Conservation (phyloP, 2,797 vertebrate species). For the Amblyraja radiata region DNA sequence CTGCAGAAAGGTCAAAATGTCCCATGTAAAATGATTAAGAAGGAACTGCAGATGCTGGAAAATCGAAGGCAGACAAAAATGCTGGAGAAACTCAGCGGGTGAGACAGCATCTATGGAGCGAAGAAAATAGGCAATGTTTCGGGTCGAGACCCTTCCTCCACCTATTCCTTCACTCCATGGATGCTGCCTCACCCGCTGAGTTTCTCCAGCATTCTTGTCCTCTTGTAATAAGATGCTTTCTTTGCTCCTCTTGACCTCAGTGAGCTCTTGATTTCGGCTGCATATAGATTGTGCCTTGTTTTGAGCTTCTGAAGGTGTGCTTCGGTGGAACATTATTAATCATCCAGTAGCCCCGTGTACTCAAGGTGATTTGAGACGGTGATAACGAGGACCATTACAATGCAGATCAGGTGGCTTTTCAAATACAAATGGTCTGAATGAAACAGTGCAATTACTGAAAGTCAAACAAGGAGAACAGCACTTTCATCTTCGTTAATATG, state of each 20-base stretch:
- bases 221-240: not conserved
- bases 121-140: too few species aligned
- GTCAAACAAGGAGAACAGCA: not conserved
- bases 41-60: too few species aligned
- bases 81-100: too few species aligned
- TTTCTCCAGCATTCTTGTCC: too few species aligned
- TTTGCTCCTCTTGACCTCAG: not conserved
- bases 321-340: not conserved
- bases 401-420: not conserved
- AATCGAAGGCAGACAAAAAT: too few species aligned
- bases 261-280: not conserved
- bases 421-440: slow-evolving; percentile 21
- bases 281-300: not conserved
- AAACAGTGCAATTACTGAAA: slow-evolving; percentile 15
- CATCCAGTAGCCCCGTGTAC: not conserved
- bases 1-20: not conserved
- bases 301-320: not conserved
- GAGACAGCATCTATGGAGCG: too few species aligned
- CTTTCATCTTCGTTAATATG: slow-evolving; percentile 36
- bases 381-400: slow-evolving; percentile 1
- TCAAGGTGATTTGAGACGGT: not conserved
- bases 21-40: not conserved
- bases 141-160: too few species aligned
- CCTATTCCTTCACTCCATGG: too few species aligned
- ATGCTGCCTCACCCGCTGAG: too few species aligned